Conservation (phyloP, 1,140 invertebrate genomes). For the Drosophila mayri region DNA sequence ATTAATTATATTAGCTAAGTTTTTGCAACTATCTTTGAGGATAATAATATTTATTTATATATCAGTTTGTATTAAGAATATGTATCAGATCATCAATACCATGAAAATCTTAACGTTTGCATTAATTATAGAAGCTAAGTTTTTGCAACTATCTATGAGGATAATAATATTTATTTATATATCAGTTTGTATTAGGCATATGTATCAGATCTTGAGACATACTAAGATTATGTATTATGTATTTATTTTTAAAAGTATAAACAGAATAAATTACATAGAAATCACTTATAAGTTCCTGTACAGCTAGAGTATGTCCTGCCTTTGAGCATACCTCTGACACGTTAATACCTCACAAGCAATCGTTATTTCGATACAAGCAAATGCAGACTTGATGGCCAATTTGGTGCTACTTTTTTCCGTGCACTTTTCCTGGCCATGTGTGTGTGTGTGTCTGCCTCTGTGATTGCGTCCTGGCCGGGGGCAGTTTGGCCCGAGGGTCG, state of each 20-base stretch:
- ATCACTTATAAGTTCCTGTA: not conserved
- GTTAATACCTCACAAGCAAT: not conserved
- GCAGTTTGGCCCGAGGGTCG: conserved; percentile 43
- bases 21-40: not conserved
- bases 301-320: not conserved
- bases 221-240: not conserved
- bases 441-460: conserved; percentile 11
- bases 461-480: conserved; percentile 41
- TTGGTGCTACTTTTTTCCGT: conserved; percentile 6
- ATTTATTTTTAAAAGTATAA: too few species aligned
- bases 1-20: not conserved
- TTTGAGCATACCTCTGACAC: not conserved
- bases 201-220: not conserved
- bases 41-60: not conserved
- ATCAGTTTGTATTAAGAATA: not conserved
- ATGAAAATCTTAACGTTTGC: too few species aligned
- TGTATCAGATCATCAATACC: not conserved
- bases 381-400: conserved; percentile 8
- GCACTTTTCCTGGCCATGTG: not conserved
- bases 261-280: not conserved
- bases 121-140: not conserved
- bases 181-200: not conserved
- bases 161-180: not conserved
- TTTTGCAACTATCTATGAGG: not conserved
- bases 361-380: not conserved